Conservation (phyloP, 2,797 vertebrate genomes). For the Xenops minutus region DNA sequence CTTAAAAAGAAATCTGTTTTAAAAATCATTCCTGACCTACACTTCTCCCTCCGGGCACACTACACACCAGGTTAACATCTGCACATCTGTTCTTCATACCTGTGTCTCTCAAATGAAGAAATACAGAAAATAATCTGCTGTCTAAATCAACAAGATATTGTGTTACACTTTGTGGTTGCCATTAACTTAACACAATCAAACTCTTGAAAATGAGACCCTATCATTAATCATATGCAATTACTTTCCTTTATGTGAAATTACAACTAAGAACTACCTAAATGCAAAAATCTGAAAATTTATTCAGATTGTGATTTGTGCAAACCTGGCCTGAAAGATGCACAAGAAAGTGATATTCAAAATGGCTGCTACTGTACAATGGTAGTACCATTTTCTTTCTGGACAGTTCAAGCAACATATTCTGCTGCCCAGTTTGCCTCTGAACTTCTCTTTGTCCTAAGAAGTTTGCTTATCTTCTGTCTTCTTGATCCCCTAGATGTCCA, state of each 20-base stretch:
- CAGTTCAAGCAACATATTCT: background rate
- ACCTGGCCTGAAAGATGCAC: background rate
- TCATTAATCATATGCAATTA: background rate
- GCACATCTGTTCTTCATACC: slow-evolving; percentile 56
- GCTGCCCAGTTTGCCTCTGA: background rate
- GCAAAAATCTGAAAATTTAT: background rate
- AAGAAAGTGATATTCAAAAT: background rate
- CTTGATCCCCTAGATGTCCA: background rate
- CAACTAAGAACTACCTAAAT: background rate
- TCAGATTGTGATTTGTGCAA: background rate
- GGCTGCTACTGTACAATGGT: background rate
- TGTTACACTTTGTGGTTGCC: background rate
- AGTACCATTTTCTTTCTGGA: background rate
- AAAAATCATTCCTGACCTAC: slow-evolving; percentile 29
- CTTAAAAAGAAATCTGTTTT: slow-evolving; percentile 25
- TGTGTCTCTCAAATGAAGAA: slow-evolving; percentile 29
- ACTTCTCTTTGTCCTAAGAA: background rate
- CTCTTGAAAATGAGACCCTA: slow-evolving; percentile 23
- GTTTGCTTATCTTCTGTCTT: background rate
- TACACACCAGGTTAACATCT: slow-evolving; percentile 25
- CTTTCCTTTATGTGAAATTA: background rate
- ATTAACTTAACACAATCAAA: background rate
- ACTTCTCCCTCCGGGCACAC: slow-evolving; percentile 23
- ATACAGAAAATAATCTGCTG: slow-evolving; percentile 22
- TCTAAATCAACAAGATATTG: slow-evolving; percentile 19